These are phyloP conservation scores for Berghia stephanieae DNA, from an alignment of 1,140 invertebrate genomes.

Conservation along the genomic window DNA sequence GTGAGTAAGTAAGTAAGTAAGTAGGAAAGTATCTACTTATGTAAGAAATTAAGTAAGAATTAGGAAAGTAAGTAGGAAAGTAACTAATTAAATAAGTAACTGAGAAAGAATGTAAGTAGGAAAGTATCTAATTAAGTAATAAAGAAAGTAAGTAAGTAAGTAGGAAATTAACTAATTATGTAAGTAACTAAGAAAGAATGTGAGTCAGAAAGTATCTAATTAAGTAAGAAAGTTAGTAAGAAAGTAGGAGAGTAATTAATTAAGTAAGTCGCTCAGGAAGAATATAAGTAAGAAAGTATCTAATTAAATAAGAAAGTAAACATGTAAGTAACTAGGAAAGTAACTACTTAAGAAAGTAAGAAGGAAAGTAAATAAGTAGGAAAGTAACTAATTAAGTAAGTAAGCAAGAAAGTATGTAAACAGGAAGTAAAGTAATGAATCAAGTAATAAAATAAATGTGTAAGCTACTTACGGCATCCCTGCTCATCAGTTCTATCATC, in stretches of 20 bases:
- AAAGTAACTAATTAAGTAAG: no score
- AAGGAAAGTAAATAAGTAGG: not conserved
- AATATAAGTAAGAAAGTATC: not conserved
- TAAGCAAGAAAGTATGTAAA: no score
- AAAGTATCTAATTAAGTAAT: no score
- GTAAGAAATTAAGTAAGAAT: no score
- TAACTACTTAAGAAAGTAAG: slow-evolving; percentile 12
- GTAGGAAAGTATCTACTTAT: no score
- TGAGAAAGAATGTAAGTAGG: no score
- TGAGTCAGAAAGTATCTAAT: not conserved
- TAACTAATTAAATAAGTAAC: no score
- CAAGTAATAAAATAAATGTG: not conserved
- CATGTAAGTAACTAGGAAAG: not conserved
- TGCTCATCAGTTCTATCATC: slow-evolving; percentile 33
- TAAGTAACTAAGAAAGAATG: not conserved
- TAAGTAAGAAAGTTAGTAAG: not conserved
- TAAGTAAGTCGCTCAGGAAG: not conserved
- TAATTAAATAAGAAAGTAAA: not conserved
- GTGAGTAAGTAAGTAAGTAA: no score
- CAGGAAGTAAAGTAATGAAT: not conserved
- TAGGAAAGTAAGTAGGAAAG: no score
- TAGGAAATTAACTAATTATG: no score
- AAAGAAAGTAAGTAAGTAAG: slow-evolving; percentile 12
- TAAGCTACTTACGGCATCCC: slow-evolving; percentile 20
- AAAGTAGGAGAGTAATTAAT: not conserved